phyloP scores from a whole-genome alignment of 2,113 vertebrate species.

The Stegastes partitus region DNA sequence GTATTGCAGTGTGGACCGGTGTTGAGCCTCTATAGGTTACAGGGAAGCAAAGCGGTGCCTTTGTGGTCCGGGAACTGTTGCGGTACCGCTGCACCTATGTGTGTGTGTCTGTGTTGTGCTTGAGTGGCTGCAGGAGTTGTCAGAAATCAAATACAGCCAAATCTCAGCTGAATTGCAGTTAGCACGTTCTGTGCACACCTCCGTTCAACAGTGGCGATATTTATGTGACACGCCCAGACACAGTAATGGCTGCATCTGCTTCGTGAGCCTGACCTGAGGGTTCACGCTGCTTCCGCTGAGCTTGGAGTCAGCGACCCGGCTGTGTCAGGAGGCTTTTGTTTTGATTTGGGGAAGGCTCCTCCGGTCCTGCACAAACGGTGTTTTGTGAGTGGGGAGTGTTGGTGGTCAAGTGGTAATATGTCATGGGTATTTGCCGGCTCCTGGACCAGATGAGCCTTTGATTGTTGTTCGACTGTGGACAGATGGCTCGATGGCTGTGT shows the following conservation, averaged over 20 bases:
- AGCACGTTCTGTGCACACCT: conserved; percentile 18
- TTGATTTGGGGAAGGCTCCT: conserved; percentile 53
- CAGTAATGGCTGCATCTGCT: conserved; percentile 59
- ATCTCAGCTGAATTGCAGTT: conserved; percentile 32
- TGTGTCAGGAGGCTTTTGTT: conserved; percentile 54
- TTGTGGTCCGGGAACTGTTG: conserved; percentile 24
- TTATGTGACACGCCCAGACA: conserved; percentile 52
- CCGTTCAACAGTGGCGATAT: conserved; percentile 53
- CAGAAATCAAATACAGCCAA: conserved; percentile 13
- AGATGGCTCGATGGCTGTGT: conserved; percentile 34
- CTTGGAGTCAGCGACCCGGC: conserved; percentile 60
- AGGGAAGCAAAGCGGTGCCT: conserved; percentile 35
- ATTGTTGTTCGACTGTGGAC: conserved; percentile 20
- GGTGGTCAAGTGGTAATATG: conserved; percentile 29
- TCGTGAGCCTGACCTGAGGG: conserved; percentile 67
- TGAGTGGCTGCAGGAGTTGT: background rate
- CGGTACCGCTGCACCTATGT: background rate
- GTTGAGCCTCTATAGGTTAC: conserved; percentile 56
- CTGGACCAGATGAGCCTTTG: background rate
- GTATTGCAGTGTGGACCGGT: conserved; percentile 52
- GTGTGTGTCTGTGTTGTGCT: background rate
- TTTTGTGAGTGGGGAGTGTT: conserved; percentile 19
- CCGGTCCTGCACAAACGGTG: background rate
- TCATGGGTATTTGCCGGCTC: conserved; percentile 5
- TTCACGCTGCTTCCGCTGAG: conserved; percentile 56